These are phyloP conservation scores for Vannuccia rotundouncinata DNA, from an alignment of 2,888 invertebrate species.

Conservation along the genomic window DNA sequence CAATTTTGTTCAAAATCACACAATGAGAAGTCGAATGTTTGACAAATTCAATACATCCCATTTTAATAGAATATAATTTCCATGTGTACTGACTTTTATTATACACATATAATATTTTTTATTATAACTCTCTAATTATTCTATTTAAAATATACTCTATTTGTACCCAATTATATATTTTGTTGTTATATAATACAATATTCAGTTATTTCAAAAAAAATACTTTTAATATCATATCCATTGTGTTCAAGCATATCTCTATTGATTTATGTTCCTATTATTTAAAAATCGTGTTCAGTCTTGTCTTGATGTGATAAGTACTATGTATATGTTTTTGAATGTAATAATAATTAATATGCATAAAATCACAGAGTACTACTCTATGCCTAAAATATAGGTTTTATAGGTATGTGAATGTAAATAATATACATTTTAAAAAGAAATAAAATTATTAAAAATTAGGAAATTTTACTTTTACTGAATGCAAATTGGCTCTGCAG, in stretches of 20 bases:
- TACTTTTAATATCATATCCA: no score
- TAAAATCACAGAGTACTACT: no score
- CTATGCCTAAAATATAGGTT: no score
- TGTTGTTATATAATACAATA: no score
- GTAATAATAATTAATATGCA: no score
- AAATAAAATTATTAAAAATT: not conserved
- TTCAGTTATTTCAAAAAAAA: no score
- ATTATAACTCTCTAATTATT: constrained; percentile 5
- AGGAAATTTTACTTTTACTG: not conserved
- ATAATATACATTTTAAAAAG: not conserved
- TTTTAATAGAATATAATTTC: constrained; percentile 14
- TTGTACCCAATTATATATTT: no score
- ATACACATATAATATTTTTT: not conserved
- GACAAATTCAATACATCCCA: constrained; percentile 21
- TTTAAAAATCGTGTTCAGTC: not conserved
- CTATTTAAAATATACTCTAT: constrained; percentile 18
- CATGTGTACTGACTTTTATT: constrained; percentile 10
- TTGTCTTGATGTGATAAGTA: not conserved
- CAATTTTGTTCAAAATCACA: constrained; percentile 19
- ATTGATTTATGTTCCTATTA: not conserved
- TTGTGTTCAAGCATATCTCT: not conserved
- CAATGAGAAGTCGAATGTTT: constrained; percentile 24
- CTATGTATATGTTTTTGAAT: not conserved
- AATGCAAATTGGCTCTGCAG: not conserved
- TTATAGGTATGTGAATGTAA: not conserved